Base-by-base conservation (phyloP, 2,888 invertebrate species). In the Diaperis boleti region DNA sequence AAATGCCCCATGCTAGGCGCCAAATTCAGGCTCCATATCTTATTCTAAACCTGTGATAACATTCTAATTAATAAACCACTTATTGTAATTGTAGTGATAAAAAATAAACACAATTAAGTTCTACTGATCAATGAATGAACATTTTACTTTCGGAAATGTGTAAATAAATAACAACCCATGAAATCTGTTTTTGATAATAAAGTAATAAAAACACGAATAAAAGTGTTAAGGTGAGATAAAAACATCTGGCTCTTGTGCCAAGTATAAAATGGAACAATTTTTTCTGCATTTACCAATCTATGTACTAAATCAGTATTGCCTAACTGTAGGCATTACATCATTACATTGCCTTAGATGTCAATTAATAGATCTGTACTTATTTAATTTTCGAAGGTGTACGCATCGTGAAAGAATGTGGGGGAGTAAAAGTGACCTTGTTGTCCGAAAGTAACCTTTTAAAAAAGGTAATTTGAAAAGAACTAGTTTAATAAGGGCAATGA, bases 391-490 rank as follows among this genome's bases (percentile, higher is more conserved):
- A 26, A 26, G 26, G 15, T 47, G 7, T 22, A 44, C 8, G 13
- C 22, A 44, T 26, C 20, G 45, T n/a, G 5, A n/a, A 35, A 13
- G 49, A 50, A 56, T 62, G 60, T 55, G 63, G 50, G 56, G 63
- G 62, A 63, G 62, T 63, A 5, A 29, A 31, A 7, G 39, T 41
- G 60, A 45, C 65, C 65, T 65, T 63, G 62, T 17, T 13, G 39
- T 35, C 62, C 45, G 54, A 65, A 59, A 44, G 57, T 65, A 41
- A 57, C 57, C 61, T 65, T 65, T 39, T 60, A 60, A 65, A 65
- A 65, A 62, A 31, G 52, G 59, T 44, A 59, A 62, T 56, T 60
- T 62, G 55, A 62, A 54, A 41, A 54, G 65, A 62, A 65, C 65
- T 62, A 65, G 65, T 59, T 65, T 60, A 56, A 50, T 57, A 56